Conservation (phyloP, 1,140 invertebrate genomes). For the Anadara kagoshimensis region DNA sequence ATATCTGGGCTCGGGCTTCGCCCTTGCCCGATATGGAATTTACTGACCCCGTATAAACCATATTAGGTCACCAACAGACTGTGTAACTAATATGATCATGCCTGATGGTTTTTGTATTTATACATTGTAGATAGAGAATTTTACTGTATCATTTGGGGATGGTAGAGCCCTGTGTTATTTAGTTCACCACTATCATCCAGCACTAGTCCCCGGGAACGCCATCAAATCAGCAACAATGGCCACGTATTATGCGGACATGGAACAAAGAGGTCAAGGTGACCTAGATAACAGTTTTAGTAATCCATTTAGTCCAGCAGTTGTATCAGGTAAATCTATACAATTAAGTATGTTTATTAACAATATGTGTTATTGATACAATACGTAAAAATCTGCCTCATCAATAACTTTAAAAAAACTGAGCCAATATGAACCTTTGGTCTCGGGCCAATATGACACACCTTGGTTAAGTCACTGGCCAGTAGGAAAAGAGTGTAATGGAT, state of each 20-base stretch:
- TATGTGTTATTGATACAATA: too few relatives aligned
- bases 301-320: slow-evolving; percentile 27
- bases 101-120: slow-evolving; percentile 9
- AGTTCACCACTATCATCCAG: slow-evolving; percentile 76
- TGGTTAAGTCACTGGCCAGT: too few relatives aligned
- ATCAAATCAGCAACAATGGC: slow-evolving; percentile 69
- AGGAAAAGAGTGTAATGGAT: too few relatives aligned
- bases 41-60: too few relatives aligned
- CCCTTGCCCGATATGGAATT: too few relatives aligned
- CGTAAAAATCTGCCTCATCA: too few relatives aligned
- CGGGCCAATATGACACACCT: too few relatives aligned
- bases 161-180: slow-evolving; percentile 75
- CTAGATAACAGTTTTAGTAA: slow-evolving; percentile 52
- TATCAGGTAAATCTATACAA: slow-evolving; percentile 7
- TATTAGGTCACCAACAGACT: too few relatives aligned
- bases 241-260: slow-evolving; percentile 57
- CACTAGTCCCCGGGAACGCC: slow-evolving; percentile 66
- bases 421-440: too few relatives aligned
- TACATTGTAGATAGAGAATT: slow-evolving; percentile 73
- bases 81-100: slow-evolving; percentile 61
- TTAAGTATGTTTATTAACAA: too few relatives aligned
- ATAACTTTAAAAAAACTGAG: too few relatives aligned
- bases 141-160: slow-evolving; percentile 76
- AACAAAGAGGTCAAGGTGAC: slow-evolving; percentile 33
- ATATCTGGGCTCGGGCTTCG: too few relatives aligned